phyloP scores from a whole-genome alignment of 2,797 vertebrate species.

The Leptatherina wallacei region DNA sequence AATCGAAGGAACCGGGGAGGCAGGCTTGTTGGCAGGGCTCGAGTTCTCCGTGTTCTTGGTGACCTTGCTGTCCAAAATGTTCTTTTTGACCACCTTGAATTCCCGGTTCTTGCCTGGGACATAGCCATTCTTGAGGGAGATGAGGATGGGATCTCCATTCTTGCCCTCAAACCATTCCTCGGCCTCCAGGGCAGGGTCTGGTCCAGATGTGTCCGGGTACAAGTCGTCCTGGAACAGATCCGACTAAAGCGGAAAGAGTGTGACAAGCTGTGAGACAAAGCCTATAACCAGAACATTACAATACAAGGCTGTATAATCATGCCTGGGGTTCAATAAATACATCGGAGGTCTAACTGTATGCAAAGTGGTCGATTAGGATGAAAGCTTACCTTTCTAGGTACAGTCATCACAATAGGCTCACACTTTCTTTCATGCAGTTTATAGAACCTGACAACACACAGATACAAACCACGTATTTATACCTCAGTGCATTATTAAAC shows the following conservation, averaged over 20 bases:
- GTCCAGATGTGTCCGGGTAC: constrained; percentile 95
- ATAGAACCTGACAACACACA: constrained; percentile 88
- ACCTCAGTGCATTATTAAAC: not conserved
- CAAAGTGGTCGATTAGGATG: not conserved
- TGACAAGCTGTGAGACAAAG: constrained; percentile 11
- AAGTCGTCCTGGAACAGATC: constrained; percentile 98
- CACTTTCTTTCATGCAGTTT: constrained; percentile 98
- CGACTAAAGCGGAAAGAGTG: constrained; percentile 79
- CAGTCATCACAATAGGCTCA: constrained; percentile 98
- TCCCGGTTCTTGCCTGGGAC: constrained; percentile 93
- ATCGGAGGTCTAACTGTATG: not conserved
- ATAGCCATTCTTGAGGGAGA: constrained; percentile 95
- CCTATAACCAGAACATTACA: not conserved
- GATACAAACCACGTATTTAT: constrained; percentile 27
- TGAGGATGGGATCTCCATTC: constrained; percentile 91
- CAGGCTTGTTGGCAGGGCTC: constrained; percentile 82
- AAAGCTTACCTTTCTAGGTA: constrained; percentile 94
- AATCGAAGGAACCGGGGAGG: constrained; percentile 80
- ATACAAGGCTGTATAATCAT: not conserved
- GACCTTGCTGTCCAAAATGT: constrained; percentile 91
- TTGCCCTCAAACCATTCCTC: constrained; percentile 97
- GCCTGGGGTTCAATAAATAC: constrained; percentile 10
- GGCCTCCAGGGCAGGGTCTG: constrained; percentile 91
- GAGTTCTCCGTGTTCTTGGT: constrained; percentile 90
- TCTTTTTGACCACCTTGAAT: constrained; percentile 96